These are phyloP conservation scores for Leguminivora glycinivorella DNA, from an alignment of 1,140 invertebrate species.

Conservation along the genomic window DNA sequence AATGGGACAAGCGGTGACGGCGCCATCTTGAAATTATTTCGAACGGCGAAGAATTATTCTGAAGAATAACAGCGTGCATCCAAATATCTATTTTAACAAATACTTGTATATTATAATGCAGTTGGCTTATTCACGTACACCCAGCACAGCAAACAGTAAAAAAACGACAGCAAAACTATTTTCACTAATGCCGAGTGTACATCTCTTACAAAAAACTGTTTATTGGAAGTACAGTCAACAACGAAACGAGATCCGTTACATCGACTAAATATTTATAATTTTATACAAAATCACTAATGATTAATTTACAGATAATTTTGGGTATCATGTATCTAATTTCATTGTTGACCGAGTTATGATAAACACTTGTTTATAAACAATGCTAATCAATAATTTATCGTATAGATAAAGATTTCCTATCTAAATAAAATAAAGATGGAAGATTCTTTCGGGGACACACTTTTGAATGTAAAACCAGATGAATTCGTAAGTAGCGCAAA, in stretches of 20 bases:
- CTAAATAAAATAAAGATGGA: too few species aligned
- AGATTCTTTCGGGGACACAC: too few species aligned
- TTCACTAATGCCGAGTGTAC: not conserved
- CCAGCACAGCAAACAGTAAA: not conserved
- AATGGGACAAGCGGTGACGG: too few species aligned
- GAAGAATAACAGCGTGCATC: too few species aligned
- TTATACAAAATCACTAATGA: conserved; percentile 5
- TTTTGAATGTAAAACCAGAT: too few species aligned
- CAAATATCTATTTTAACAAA: not conserved
- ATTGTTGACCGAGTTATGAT: not conserved
- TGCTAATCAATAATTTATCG: too few species aligned
- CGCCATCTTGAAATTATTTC: too few species aligned
- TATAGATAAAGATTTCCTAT: too few species aligned
- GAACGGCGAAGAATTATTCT: too few species aligned
- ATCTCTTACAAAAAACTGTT: not conserved
- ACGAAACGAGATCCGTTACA: conserved; percentile 2
- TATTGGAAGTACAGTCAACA: not conserved
- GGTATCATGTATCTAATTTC: not conserved
- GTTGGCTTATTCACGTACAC: not conserved
- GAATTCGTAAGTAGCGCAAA: too few species aligned
- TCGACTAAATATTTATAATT: conserved; percentile 1
- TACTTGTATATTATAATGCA: not conserved
- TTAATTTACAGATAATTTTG: conserved; percentile 1
- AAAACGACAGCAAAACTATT: not conserved
- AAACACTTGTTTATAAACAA: too few species aligned